A percentile compares a stretch with the other conserved stretches of the same genome.
phyloP scores from a whole-genome alignment of 2,797 vertebrate species.

The Coccyzus lansbergi region DNA sequence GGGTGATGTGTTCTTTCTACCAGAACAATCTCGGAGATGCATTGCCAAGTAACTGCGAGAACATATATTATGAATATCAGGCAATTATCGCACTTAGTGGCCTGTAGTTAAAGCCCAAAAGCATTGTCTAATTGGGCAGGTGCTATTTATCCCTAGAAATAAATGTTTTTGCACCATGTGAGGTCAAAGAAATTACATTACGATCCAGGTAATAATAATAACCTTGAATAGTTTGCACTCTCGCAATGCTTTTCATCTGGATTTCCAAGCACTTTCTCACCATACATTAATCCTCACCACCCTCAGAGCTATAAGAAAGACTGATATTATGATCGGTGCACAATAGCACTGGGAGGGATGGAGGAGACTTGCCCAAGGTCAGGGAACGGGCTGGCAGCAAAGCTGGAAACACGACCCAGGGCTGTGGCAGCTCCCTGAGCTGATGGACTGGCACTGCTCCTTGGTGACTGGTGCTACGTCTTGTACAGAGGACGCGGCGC shows the following conservation, averaged over 20 bases:
- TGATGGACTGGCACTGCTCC: neutral
- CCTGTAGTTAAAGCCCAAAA: constrained; percentile 63
- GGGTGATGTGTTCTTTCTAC: constrained; percentile 57
- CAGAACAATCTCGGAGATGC: constrained; percentile 43
- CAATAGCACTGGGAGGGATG: neutral
- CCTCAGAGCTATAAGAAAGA: neutral
- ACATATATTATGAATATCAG: constrained; percentile 53
- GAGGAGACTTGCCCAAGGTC: constrained; percentile 40
- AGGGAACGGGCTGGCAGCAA: neutral
- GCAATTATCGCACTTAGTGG: constrained; percentile 71
- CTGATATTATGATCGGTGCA: constrained; percentile 19
- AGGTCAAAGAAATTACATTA: constrained; percentile 61
- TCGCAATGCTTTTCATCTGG: constrained; percentile 54
- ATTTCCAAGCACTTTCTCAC: constrained; percentile 61
- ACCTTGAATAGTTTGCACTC: constrained; percentile 58
- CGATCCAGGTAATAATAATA: constrained; percentile 67
- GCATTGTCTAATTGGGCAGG: constrained; percentile 69
- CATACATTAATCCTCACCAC: constrained; percentile 58
- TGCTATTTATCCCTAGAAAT: constrained; percentile 56
- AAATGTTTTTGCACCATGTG: constrained; percentile 63
- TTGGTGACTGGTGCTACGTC: neutral
- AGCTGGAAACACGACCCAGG: neutral
- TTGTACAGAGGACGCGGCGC: neutral
- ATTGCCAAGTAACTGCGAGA: constrained; percentile 66
- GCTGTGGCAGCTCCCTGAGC: neutral